Evolutionary conservation across 2,797 vertebrate genomes (phyloP).

Genomic region (Rhinichthys osculus): DNA sequence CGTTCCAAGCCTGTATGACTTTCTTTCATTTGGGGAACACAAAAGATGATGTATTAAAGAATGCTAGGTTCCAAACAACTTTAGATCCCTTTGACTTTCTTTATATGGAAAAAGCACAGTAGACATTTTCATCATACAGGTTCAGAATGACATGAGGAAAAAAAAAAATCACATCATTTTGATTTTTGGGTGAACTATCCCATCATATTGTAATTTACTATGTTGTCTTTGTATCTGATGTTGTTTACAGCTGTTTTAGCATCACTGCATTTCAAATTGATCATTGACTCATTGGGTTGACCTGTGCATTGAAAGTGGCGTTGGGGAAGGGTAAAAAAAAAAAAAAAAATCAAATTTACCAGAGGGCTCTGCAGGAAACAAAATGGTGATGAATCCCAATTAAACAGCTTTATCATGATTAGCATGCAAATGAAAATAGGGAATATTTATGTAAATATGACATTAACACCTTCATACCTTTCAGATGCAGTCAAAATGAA

Average conservation of each 20-base stretch:
- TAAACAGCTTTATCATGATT: conserved; percentile 27
- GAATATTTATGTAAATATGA: conserved; percentile 7
- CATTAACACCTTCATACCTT: neutral
- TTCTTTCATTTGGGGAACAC: neutral
- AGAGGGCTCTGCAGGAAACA: conserved; percentile 13
- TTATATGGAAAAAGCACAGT: neutral
- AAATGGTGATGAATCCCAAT: conserved; percentile 47
- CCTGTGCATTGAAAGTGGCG: neutral
- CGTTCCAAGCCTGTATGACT: neutral
- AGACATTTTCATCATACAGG: neutral
- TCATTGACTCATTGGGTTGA: neutral
- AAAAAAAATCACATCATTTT: neutral
- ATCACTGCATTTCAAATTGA: no score
- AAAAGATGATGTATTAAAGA: neutral
- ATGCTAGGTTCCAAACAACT: neutral
- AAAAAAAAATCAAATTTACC: conserved; percentile 16
- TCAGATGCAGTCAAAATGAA: neutral
- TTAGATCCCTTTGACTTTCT: neutral
- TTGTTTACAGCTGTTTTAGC: neutral
- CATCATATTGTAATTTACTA: neutral
- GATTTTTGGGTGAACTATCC: neutral
- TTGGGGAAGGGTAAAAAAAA: neutral
- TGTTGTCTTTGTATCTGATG: neutral
- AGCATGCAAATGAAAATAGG: conserved; percentile 25
- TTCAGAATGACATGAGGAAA: neutral